Conservation (phyloP, 2,888 invertebrate species). For the Drosophila silvestris region DNA sequence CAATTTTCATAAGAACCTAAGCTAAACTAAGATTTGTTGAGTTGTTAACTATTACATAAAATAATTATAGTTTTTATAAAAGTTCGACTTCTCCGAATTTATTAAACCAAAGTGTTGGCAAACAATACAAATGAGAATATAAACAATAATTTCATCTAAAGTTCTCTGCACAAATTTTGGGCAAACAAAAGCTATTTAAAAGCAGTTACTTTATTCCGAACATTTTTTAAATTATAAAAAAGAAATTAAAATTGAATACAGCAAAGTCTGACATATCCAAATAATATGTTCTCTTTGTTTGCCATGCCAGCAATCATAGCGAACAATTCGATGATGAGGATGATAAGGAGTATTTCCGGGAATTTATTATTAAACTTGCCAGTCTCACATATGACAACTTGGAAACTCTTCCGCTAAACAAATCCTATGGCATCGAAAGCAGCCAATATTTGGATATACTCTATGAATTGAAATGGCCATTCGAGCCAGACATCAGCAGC, state of each 20-base stretch:
- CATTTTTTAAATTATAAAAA: neutral
- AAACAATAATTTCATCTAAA: neutral
- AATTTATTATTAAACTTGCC: constrained; percentile 87
- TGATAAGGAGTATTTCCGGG: constrained; percentile 86
- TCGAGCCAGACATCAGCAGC: constrained; percentile 87
- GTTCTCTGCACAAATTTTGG: neutral
- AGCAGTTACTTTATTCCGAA: neutral
- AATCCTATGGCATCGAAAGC: constrained; percentile 86
- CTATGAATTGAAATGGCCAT: constrained; percentile 85
- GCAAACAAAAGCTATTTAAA: neutral
- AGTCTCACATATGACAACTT: constrained; percentile 88
- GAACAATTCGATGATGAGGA: constrained; percentile 82
- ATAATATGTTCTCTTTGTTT: neutral
- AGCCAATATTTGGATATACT: constrained; percentile 87
- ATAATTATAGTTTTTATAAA: too few relatives aligned
- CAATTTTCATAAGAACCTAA: neutral
- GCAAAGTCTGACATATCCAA: neutral
- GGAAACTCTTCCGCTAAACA: constrained; percentile 86
- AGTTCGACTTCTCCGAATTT: neutral
- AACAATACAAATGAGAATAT: neutral
- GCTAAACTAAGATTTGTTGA: too few relatives aligned
- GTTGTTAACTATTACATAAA: too few relatives aligned
- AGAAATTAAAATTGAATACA: neutral
- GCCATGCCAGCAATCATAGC: constrained; percentile 59
- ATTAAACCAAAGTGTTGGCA: neutral